Base-by-base conservation (phyloP, 1,140 invertebrate species). In the Eciton burchellii region DNA sequence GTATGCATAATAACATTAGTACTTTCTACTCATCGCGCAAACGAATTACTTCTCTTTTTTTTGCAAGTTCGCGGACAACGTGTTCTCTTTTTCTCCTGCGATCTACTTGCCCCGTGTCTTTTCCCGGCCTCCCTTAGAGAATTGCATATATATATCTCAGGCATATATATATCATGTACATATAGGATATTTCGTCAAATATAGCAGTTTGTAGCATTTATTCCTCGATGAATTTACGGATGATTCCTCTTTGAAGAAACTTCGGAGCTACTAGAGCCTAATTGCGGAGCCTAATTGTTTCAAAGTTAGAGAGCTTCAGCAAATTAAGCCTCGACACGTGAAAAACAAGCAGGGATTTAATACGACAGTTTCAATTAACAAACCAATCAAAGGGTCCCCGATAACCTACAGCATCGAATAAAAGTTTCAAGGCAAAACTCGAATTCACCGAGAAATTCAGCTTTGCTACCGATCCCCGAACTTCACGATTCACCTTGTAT, bases 21-120 rank as follows among this genome's bases (percentile, higher is more conserved):
- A 84, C 85, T 85, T 82, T 86, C 81, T 76, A 88, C 57, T 89
- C 59, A 82, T 68, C 77, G 65, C 77, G 65, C 83, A 87, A 77
- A 89, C 60, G 79, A 89, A 88, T 89, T 81, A 88, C 77, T 83
- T 84, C 54, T 66, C 4, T 57, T 5, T 14, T 35, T 8, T 11
- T 82, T 66, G 19, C 57, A 76, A 70, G 24, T 66, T 82, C 73
- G 73, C 88, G 84, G 89, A 85, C 87, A 81, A 81, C 65, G 84
- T 88, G 4, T 63, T 81, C 45, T 52, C 11, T 83, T 56, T 52
- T 73, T n/a, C 73, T 63, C 81, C 73, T 82, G 73, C 82, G 70
- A 54, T 82, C 74, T 19, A 57, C 49, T 24, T 83, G 41, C 60
- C 59, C 70, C 73, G 21, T 54, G 16, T 47, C 19, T 57, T 57